Evolutionary conservation across 2,888 invertebrate species (phyloP).

Genomic region (Aphidoletes aphidimyza): DNA sequence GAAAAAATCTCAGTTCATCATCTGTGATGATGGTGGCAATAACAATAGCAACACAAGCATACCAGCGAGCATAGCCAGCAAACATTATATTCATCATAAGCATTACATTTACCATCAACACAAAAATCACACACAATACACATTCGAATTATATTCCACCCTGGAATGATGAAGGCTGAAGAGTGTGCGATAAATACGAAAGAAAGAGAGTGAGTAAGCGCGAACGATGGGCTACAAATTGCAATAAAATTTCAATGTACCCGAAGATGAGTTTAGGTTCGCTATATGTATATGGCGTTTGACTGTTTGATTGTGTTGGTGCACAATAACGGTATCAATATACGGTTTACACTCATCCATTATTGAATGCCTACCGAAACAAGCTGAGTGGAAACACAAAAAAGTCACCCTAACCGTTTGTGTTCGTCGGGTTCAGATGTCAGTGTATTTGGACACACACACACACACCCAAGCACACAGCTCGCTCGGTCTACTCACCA

Average conservation of each 20-base stretch:
- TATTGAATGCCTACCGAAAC: slow-evolving; percentile 26
- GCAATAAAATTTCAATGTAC: slow-evolving; percentile 18
- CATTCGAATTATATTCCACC: slow-evolving; percentile 40
- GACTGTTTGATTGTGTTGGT: neutral
- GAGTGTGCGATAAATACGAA: neutral
- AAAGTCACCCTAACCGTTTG: slow-evolving; percentile 16
- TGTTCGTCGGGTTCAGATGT: neutral
- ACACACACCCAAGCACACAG: too few relatives aligned
- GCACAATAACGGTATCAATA: slow-evolving; percentile 41
- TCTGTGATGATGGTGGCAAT: slow-evolving; percentile 31
- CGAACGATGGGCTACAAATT: slow-evolving; percentile 18
- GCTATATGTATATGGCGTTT: neutral
- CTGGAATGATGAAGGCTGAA: slow-evolving; percentile 10
- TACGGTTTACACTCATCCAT: slow-evolving; percentile 45
- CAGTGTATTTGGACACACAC: neutral
- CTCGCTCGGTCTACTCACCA: too few relatives aligned
- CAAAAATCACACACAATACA: slow-evolving; percentile 18
- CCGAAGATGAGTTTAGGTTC: slow-evolving; percentile 3
- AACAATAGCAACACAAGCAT: slow-evolving; percentile 11
- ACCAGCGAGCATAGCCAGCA: neutral
- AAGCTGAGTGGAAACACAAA: neutral
- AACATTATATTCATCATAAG: slow-evolving; percentile 47
- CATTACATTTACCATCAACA: slow-evolving; percentile 38
- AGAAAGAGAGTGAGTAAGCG: neutral
- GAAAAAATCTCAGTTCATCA: slow-evolving; percentile 50